A percentile compares a stretch with the other conserved stretches of the same genome.
Evolutionary conservation across 2,797 vertebrate genomes (phyloP).

Genomic region (Gymnoscopelus microlampas): DNA sequence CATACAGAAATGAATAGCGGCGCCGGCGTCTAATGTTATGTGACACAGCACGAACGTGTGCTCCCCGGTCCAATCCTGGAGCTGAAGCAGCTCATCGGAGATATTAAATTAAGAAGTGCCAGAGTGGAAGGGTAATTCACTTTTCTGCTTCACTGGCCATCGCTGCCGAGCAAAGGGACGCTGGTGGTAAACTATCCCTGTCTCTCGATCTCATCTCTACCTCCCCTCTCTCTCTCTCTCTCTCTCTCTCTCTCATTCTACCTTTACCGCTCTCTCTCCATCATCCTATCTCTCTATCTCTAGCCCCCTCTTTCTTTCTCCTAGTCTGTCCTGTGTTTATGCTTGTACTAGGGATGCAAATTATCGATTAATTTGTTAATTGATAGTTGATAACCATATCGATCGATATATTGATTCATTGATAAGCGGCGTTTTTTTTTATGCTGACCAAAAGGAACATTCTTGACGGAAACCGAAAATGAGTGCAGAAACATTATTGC

Average conservation of each 20-base stretch:
- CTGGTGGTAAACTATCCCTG: slow-evolving; percentile 74
- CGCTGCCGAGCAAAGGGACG: slow-evolving; percentile 82
- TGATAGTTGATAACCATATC: too few species aligned
- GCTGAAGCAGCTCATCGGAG: slow-evolving; percentile 89
- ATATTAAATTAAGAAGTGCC: slow-evolving; percentile 99
- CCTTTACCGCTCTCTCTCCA: slow-evolving; percentile 12
- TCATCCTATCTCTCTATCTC: background rate
- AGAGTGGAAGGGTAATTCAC: slow-evolving; percentile 97
- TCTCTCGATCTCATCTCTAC: slow-evolving; percentile 48
- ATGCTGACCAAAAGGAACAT: too few species aligned
- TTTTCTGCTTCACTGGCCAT: slow-evolving; percentile 96
- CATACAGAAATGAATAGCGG: slow-evolving; percentile 87
- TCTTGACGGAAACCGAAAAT: too few species aligned
- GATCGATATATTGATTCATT: too few species aligned
- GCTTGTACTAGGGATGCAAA: background rate
- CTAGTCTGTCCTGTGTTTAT: slow-evolving; percentile 8
- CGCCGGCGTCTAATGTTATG: slow-evolving; percentile 92
- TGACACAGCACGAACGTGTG: slow-evolving; percentile 91
- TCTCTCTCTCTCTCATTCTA: slow-evolving; percentile 9
- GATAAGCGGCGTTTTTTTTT: too few species aligned
- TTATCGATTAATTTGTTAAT: too few species aligned
- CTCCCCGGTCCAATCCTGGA: slow-evolving; percentile 80
- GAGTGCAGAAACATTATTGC: too few species aligned
- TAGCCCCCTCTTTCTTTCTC: slow-evolving; percentile 1
- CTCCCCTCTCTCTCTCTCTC: slow-evolving; percentile 1